Evolutionary conservation across 2,797 vertebrate genomes (phyloP), one percentile per base, ranked within the genome.

Genomic region (Calcarius lapponicus): DNA sequence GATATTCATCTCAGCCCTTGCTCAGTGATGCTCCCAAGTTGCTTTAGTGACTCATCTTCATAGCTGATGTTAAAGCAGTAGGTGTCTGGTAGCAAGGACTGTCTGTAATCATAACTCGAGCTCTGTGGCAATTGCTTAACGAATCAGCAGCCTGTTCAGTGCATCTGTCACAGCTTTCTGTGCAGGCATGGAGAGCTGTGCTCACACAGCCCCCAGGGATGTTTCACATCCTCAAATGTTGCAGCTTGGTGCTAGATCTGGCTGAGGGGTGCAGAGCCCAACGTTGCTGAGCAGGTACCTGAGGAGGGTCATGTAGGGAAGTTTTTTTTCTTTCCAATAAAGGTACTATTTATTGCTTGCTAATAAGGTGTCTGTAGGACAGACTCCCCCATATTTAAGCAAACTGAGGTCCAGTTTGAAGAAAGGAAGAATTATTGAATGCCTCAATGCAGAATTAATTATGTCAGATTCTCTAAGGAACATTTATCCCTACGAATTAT

Each of bases 31-130:
- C 56, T 94, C 78, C 4, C 5, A 54, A 80, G 72, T 45, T 65
- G 32, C 62, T 88, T 80, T 42, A 58, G 54, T 95, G 94, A 94
- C 54, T 94, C 90, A 75, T 81, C 54, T 58, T 85, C 70, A 42
- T 21, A 76, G 80, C 36, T 81, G 86, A 48, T 80, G 73, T 65
- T 90, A 29, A 86, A 72, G 83, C 88, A 80, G 58, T 86, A 75
- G 60, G 53, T 81, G 67, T 70, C 86, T 88, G 80, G 18, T 40
- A 70, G 53, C 54, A 72, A 51, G 67, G 38, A 13, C 78, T 87
- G 70, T 47, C 43, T 88, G 71, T n/a, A 47, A 56, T 66, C 58
- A 22, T 69, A 76, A 66, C 56, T 70, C 3, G 1, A 50, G 56
- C 54, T 78, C 73, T 58, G 58, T 51, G 45, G 66, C 50, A 47